These are phyloP conservation scores for Nylanderia fulva DNA, from an alignment of 1,140 invertebrate species.

Conservation along the genomic window DNA sequence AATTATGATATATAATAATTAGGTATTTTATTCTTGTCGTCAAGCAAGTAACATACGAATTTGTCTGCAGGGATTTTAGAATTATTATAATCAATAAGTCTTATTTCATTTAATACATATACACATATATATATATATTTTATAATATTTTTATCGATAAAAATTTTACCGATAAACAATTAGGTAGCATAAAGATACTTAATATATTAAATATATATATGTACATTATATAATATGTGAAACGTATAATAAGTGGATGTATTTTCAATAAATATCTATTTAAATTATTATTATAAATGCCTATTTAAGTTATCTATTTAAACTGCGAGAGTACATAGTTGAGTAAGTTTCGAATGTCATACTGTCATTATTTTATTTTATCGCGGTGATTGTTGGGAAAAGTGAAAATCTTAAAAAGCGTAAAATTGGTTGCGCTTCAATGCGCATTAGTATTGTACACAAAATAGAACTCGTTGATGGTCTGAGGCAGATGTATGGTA, in stretches of 20 bases:
- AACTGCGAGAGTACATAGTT: neutral
- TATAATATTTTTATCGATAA: neutral
- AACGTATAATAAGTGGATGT: neutral
- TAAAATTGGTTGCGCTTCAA: constrained; percentile 79
- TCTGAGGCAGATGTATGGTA: constrained; percentile 24
- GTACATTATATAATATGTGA: too few species aligned
- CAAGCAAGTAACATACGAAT: neutral
- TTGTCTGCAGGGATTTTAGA: constrained; percentile 4
- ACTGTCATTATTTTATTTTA: neutral
- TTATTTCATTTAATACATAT: neutral
- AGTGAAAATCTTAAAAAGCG: constrained; percentile 78
- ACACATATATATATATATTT: neutral
- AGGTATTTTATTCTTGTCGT: constrained; percentile 23
- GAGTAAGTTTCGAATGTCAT: neutral
- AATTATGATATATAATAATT: neutral
- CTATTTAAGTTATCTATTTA: neutral
- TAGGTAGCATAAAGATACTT: neutral
- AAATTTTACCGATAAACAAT: neutral
- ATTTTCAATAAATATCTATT: constrained; percentile 13
- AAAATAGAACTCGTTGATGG: neutral
- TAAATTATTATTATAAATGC: too few species aligned
- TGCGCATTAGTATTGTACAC: constrained; percentile 54
- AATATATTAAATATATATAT: neutral
- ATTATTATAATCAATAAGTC: neutral
- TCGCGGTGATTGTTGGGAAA: constrained; percentile 24